Conservation (phyloP, 2,113 vertebrate genomes). For the Empidonax alnorum region DNA sequence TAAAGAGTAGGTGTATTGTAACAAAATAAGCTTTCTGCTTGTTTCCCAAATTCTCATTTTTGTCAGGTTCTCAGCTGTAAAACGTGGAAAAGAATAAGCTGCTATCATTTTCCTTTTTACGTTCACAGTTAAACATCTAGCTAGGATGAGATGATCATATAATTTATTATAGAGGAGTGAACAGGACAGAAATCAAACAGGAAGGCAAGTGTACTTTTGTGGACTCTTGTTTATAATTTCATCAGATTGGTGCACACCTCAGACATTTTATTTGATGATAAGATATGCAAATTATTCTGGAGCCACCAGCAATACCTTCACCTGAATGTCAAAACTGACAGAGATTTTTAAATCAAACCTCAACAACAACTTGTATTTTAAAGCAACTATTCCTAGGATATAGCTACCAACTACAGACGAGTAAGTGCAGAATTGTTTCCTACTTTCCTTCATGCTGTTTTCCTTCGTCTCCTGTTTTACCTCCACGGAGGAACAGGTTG, state of each 20-base stretch:
- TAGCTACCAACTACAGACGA: background rate
- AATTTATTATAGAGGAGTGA: conserved; percentile 72
- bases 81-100: conserved; percentile 49
- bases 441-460: background rate
- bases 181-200: conserved; percentile 38
- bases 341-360: conserved; percentile 70
- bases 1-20: background rate
- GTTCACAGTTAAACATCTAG: conserved; percentile 60
- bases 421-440: conserved; percentile 18
- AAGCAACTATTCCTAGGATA: conserved; percentile 23
- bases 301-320: conserved; percentile 70
- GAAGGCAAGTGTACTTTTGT: conserved; percentile 5
- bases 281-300: conserved; percentile 75
- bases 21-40: background rate
- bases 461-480: background rate
- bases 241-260: conserved; percentile 69
- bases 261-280: conserved; percentile 70
- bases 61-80: conserved; percentile 1
- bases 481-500: background rate
- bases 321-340: conserved; percentile 73
- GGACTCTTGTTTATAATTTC: conserved; percentile 75
- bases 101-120: conserved; percentile 66
- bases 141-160: conserved; percentile 56
- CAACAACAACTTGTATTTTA: conserved; percentile 36
- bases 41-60: background rate